Evolutionary conservation across 2,797 vertebrate species (phyloP).

Genomic region (Coreius guichenoti): DNA sequence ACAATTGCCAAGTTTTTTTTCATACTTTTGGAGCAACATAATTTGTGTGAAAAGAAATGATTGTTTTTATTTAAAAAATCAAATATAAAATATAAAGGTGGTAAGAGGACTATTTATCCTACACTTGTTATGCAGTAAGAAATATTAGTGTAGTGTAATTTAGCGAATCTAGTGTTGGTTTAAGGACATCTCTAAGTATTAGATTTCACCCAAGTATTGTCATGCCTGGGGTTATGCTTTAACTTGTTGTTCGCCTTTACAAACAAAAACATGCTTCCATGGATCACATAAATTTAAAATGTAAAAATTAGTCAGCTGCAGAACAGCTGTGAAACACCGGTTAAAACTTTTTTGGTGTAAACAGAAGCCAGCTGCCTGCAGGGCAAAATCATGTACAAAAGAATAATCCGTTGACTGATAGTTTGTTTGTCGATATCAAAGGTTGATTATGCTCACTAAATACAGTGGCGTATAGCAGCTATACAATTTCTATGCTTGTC

Average conservation of each 20-base stretch:
- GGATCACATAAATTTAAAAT: not conserved
- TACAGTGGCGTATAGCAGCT: no score
- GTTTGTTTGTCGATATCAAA: no score
- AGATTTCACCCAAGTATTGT: not conserved
- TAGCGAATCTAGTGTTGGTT: not conserved
- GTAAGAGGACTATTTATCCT: not conserved
- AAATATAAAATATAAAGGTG: not conserved
- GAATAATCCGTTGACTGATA: no score
- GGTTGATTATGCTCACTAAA: no score
- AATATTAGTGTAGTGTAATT: not conserved
- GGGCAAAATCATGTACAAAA: no score
- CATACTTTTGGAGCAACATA: not conserved
- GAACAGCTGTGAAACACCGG: not conserved
- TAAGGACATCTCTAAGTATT: not conserved
- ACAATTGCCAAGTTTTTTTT: not conserved
- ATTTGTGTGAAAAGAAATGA: not conserved
- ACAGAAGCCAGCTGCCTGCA: no score
- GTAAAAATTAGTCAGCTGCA: not conserved
- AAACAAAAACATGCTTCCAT: not conserved
- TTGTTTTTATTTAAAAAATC: not conserved
- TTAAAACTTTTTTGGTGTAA: not conserved
- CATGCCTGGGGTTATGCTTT: not conserved
- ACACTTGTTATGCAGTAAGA: not conserved
- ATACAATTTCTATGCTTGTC: no score
- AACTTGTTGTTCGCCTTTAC: not conserved